phyloP scores from a whole-genome alignment of 2,113 vertebrate species.

The Spheniscus mendiculus region DNA sequence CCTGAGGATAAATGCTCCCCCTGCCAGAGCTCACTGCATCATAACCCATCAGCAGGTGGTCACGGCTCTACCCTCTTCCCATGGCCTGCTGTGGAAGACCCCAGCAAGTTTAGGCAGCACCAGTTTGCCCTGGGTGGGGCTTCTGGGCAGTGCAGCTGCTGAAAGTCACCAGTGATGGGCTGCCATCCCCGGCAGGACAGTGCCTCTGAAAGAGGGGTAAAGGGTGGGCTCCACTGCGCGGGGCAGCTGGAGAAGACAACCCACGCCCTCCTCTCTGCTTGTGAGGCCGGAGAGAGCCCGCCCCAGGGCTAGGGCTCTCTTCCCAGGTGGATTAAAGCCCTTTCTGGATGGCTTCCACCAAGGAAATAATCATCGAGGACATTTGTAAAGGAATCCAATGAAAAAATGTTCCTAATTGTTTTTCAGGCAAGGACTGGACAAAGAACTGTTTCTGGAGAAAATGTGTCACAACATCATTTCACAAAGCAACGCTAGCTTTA shows the following conservation, averaged over 20 bases:
- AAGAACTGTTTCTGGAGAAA: not conserved
- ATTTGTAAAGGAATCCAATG: not conserved
- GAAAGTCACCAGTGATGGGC: not conserved
- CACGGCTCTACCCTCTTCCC: not conserved
- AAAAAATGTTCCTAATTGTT: not conserved
- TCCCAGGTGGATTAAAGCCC: not conserved
- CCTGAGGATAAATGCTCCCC: not conserved
- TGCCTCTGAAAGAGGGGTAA: not conserved
- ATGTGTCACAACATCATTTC: not conserved
- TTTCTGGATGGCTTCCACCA: not conserved
- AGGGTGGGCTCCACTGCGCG: rapidly evolving
- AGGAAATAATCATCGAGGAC: not conserved
- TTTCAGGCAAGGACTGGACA: not conserved
- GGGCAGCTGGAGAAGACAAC: not conserved
- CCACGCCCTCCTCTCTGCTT: not conserved
- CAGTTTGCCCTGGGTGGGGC: not conserved
- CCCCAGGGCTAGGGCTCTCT: too few species aligned
- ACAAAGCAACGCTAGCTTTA: not conserved
- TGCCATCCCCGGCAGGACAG: not conserved
- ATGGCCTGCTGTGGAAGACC: not conserved
- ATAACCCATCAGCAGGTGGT: not conserved
- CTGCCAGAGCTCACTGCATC: not conserved
- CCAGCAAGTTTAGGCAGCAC: not conserved
- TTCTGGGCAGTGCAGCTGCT: not conserved
- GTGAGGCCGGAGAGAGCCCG: not conserved